Evolutionary conservation across 37 sponge, comb jelly and placozoan genomes (phyloP), one percentile per base, ranked within the genome.

Genomic region (Eunapius fragilis): DNA sequence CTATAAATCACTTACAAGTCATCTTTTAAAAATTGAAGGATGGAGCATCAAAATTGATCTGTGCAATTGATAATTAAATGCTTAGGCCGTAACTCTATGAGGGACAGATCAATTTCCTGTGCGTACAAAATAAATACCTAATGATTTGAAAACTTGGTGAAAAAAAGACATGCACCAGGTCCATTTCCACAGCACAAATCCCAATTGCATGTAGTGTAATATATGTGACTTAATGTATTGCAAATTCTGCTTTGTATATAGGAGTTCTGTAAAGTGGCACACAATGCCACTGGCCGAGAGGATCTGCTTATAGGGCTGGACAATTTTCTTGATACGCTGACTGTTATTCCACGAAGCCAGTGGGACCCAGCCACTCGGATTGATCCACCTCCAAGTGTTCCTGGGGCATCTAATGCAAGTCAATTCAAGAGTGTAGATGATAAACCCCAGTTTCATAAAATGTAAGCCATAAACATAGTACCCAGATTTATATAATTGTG

Each of bases 201-300:
- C 47, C 47, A 9, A 9, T 45, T 45, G 9, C 47, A 45, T 45
- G 47, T 45, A 45, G 47, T 45, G 17, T 11, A 58, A 58, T 58
- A 19, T 58, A 58, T 58, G 58, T 58, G 58, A 58, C 58, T 58
- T 58, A 58, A 58, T 58, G 22, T 58, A 58, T 58, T 58, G 58
- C 22, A 19, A 58, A 58, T 58, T 58, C 58, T 58, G 58, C 6
- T 58, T 58, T 58, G 58, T 58, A 19, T 58, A 58, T 78, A 97
- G 97, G 92, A 95, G 70, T 98, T 98, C 81, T 87, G 92, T 68
- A 91, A 95, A n/a, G 96, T 94, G 22, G 96, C 96, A 5, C 93
- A 95, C 92, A 89, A 87, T 68, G 92, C 96, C 26, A 74, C 87
- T n/a, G 88, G 82, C 80, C 48, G 92, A 28, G 98, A 86, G 2